Evolutionary conservation across 2,113 vertebrate species (phyloP).

Genomic region (Passer montanus): DNA sequence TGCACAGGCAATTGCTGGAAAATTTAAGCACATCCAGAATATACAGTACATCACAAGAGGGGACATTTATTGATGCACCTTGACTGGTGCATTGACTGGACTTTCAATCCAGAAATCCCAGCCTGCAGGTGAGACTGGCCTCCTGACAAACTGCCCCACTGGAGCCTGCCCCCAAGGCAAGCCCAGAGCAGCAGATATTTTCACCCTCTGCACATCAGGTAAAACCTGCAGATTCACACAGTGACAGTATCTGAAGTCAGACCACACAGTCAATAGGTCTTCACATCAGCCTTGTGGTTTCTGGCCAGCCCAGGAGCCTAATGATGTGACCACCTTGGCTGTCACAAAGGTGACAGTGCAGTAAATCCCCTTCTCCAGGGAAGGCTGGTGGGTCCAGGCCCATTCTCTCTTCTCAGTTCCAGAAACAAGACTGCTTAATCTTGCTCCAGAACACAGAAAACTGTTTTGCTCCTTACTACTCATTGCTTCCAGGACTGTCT

Average conservation of each 20-base stretch:
- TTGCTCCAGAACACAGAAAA: not conserved
- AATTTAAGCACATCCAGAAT: not conserved
- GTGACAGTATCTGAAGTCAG: not conserved
- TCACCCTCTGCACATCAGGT: not conserved
- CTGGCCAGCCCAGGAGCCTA: not conserved
- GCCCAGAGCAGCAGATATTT: not conserved
- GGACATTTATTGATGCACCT: not conserved
- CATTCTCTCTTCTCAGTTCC: not conserved
- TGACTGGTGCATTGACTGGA: not conserved
- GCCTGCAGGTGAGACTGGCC: not conserved
- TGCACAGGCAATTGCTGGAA: not conserved
- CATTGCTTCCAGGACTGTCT: slow-evolving; percentile 3
- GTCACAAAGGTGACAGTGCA: not conserved
- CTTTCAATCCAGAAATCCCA: not conserved
- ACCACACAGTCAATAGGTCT: not conserved
- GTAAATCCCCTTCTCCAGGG: not conserved
- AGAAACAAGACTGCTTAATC: not conserved
- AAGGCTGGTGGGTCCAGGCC: not conserved
- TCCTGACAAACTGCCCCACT: not conserved
- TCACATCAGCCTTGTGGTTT: not conserved
- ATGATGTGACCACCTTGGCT: not conserved
- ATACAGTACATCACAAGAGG: not conserved
- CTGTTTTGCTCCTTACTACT: not conserved
- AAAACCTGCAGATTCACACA: not conserved
- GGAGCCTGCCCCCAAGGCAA: not conserved